Evolutionary conservation across 92 coral and sea anemone genomes (phyloP), one percentile per base, ranked within the genome.

Genomic region (Phenganax marumi): DNA sequence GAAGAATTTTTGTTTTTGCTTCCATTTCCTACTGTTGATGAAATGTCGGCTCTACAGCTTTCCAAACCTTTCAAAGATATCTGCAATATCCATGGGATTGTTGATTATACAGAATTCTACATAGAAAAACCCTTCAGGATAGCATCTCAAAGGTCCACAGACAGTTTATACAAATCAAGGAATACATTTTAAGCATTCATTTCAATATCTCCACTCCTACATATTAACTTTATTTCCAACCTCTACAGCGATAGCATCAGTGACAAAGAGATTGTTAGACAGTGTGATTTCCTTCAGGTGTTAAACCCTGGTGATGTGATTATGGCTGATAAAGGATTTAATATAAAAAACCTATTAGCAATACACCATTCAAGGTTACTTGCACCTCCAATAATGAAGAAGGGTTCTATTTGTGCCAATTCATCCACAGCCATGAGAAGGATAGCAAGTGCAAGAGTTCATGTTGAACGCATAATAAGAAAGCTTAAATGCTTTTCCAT

Each of bases 1-100:
- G 81, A 90, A 19, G 88, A 90, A 70, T 58, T 87, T 79, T 17
- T 52, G 50, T 86, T 89, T 58, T 86, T 89, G 68, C 80, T 86
- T 74, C 86, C 92, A 70, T 87, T 90, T 83, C 57, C 89, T 21
- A 90, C 90, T n/a, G 74, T 56, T 14, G 43, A 33, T 1, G 43
- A 33, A 33, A 33, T 33, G 43, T 33, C 43, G 2, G 43, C 3
- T 33, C 2, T 33, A 33, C 43, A 33, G 2, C 3, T 33, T 33
- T 2, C 43, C 43, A 33, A 33, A 33, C 43, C 43, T 33, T 33
- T 33, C 43, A 33, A 5, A 33, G 0, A 33, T 6, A 7, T 62
- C 24, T 18, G 25, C 33, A 6, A 62, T 12, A 43, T 80, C 73
- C 51, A 86, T 75, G 63, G 90, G 81, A 73, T 61, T 84, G 70